Percentiles rank a stretch among this genome's conserved stretches.
These are phyloP conservation scores for Pyrocoelia pectoralis DNA, from an alignment of 2,888 invertebrate genomes.

Conservation along the genomic window DNA sequence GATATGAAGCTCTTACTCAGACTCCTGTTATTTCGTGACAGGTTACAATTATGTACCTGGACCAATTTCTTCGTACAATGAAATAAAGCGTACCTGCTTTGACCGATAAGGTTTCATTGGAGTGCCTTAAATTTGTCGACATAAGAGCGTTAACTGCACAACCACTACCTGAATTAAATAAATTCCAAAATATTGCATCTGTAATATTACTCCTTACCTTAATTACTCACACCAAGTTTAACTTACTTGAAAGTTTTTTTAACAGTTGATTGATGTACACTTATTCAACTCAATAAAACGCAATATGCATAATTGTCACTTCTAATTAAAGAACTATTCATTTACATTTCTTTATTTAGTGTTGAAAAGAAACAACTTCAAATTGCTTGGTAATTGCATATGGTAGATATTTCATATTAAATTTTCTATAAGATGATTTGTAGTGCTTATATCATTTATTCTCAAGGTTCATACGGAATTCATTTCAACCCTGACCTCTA, in stretches of 20 bases:
- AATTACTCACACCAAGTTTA: slow-evolving; percentile 19
- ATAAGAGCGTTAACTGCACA: slow-evolving; percentile 6
- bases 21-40: slow-evolving; percentile 5
- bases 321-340: slow-evolving; percentile 31
- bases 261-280: slow-evolving; percentile 15
- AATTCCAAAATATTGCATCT: slow-evolving; percentile 21
- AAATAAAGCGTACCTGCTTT: slow-evolving; percentile 31
- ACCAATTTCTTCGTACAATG: slow-evolving; percentile 31
- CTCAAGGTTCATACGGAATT: neutral
- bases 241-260: slow-evolving; percentile 14
- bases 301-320: slow-evolving; percentile 23
- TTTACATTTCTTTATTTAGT: slow-evolving; percentile 19
- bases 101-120: slow-evolving; percentile 9
- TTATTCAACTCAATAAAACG: slow-evolving; percentile 14
- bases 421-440: neutral
- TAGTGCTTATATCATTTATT: neutral
- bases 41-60: slow-evolving; percentile 13
- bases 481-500: neutral
- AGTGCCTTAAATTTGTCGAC: slow-evolving; percentile 10
- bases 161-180: slow-evolving; percentile 11
- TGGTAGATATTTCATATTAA: slow-evolving; percentile 18
- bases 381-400: slow-evolving; percentile 28
- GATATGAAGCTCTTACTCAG: neutral
- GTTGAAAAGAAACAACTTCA: slow-evolving; percentile 19
- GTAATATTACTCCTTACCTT: slow-evolving; percentile 3